A percentile compares a stretch with the other conserved stretches of the same genome.
phyloP scores from a whole-genome alignment of 2,113 vertebrate species.

The Leuciscus idus region DNA sequence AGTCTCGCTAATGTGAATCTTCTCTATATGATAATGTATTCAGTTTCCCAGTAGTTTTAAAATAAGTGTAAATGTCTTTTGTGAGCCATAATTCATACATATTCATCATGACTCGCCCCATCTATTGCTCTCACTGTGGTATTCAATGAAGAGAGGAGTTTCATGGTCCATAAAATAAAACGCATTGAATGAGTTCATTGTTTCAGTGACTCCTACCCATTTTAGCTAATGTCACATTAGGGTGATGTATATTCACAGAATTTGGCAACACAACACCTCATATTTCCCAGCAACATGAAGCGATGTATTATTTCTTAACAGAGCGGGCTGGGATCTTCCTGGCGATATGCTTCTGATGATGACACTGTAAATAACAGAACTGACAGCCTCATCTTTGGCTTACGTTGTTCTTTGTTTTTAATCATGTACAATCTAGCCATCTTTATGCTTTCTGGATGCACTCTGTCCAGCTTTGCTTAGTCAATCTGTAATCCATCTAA shows the following conservation, averaged over 20 bases:
- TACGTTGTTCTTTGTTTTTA: neutral
- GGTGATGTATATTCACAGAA: conserved; percentile 1
- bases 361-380: conserved; percentile 7
- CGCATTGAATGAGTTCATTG: conserved; percentile 26
- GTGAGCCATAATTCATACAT: conserved; percentile 25
- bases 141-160: neutral
- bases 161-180: neutral
- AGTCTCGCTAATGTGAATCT: neutral
- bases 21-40: neutral
- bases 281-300: neutral
- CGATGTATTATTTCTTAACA: neutral
- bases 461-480: neutral
- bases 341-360: neutral
- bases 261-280: neutral
- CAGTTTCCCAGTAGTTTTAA: neutral
- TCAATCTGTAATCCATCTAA: conserved; percentile 28
- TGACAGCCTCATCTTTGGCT: neutral
- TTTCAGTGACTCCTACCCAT: conserved; percentile 40
- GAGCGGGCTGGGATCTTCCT: neutral
- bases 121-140: conserved; percentile 13
- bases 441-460: neutral
- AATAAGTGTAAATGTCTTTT: neutral
- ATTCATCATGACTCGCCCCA: neutral
- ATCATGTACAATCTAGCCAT: neutral
- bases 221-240: conserved; percentile 17